Evolutionary conservation across 1,140 invertebrate genomes (phyloP).

Genomic region (Dendrolimus kikuchii): DNA sequence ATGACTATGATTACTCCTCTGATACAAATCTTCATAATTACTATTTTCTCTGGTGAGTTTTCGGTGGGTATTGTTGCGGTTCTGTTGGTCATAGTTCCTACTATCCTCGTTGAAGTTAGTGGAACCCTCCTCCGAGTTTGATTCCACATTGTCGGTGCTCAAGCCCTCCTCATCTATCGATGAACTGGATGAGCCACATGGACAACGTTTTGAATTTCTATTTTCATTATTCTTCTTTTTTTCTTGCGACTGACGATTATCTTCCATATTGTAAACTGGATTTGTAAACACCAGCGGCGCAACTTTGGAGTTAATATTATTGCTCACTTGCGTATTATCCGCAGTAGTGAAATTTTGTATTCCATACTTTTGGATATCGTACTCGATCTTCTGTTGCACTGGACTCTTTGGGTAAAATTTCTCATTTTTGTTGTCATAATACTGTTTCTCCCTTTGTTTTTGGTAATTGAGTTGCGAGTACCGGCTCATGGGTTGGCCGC

Average conservation of each 20-base stretch:
- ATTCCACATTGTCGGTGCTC: constrained; percentile 71
- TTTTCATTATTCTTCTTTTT: constrained; percentile 52
- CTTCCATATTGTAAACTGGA: constrained; percentile 86
- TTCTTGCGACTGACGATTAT: constrained; percentile 56
- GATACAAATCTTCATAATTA: constrained; percentile 68
- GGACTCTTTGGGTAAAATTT: constrained; percentile 69
- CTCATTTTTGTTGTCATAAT: constrained; percentile 63
- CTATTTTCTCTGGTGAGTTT: constrained; percentile 66
- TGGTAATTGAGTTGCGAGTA: constrained; percentile 66
- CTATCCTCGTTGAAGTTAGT: constrained; percentile 68
- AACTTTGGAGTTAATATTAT: constrained; percentile 60
- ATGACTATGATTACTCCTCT: constrained; percentile 59
- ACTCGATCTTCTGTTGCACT: constrained; percentile 70
- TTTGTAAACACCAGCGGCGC: constrained; percentile 89
- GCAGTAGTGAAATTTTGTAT: constrained; percentile 71
- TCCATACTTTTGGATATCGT: constrained; percentile 69
- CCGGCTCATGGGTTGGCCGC: constrained; percentile 60
- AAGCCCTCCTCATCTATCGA: constrained; percentile 71
- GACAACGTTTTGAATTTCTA: constrained; percentile 64
- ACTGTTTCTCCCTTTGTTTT: constrained; percentile 65
- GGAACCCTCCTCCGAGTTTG: constrained; percentile 69
- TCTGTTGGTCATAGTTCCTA: constrained; percentile 71
- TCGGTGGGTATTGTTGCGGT: constrained; percentile 66
- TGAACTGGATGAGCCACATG: constrained; percentile 72
- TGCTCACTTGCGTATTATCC: constrained; percentile 67